phyloP scores from a whole-genome alignment of 2,888 invertebrate species.

The Elgonia sp. region DNA sequence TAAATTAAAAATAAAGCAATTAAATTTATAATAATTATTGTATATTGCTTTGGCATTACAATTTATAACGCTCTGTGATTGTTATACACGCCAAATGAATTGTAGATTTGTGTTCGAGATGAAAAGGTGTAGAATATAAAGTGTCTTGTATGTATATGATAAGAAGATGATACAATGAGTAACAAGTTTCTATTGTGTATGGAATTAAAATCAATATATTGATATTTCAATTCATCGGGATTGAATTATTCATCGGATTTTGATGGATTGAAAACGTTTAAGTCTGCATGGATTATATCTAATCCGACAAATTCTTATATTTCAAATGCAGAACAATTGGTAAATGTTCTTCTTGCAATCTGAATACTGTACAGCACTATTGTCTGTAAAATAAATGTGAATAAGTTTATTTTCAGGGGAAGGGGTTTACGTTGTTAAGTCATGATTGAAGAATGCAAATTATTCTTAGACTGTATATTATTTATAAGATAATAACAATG shows the following conservation, averaged over 20 bases:
- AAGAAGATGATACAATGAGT: not conserved
- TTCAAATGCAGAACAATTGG: not conserved
- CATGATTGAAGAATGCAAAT: slow-evolving; percentile 25
- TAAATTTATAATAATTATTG: slow-evolving; percentile 28
- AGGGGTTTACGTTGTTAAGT: slow-evolving; percentile 4
- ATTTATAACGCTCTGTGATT: slow-evolving; percentile 61
- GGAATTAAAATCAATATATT: not conserved
- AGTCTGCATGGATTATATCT: slow-evolving; percentile 47
- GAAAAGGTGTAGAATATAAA: not conserved
- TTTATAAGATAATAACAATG: not conserved
- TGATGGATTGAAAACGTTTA: slow-evolving; percentile 43
- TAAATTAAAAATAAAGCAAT: not conserved
- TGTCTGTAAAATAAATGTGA: slow-evolving; percentile 24
- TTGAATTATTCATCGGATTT: not conserved
- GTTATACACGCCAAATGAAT: slow-evolving; percentile 60
- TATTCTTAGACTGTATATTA: slow-evolving; percentile 31
- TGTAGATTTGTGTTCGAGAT: slow-evolving; percentile 34
- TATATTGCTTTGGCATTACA: slow-evolving; percentile 12
- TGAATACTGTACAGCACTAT: slow-evolving; percentile 14
- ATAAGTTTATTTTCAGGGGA: slow-evolving; percentile 11
- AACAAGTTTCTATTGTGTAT: not conserved
- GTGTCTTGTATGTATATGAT: slow-evolving; percentile 3
- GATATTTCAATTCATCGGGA: slow-evolving; percentile 52
- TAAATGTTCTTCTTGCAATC: slow-evolving; percentile 11
- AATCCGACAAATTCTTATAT: slow-evolving; percentile 24